A percentile compares a stretch with the other conserved stretches of the same genome.
These are phyloP conservation scores for Acanthosoma haemorrhoidale DNA, from an alignment of 2,888 invertebrate genomes.

Conservation along the genomic window DNA sequence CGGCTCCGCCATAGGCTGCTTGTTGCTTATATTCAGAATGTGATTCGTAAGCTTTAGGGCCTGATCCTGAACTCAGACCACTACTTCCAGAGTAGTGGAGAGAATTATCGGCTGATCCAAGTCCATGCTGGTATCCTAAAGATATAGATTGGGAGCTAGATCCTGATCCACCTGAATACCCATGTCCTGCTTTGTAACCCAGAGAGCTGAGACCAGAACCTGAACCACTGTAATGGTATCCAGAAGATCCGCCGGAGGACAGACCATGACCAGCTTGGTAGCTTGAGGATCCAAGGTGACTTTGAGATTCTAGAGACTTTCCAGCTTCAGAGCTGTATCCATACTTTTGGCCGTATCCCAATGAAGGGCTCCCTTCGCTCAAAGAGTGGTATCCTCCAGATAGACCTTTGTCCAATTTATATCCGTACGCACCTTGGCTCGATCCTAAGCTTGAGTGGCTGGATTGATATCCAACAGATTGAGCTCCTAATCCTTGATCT, in stretches of 20 bases:
- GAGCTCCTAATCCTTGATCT: background rate
- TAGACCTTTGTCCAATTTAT: background rate
- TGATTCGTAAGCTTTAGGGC: background rate
- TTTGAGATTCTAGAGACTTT: background rate
- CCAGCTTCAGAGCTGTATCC: background rate
- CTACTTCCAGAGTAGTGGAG: too few species aligned
- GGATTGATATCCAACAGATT: background rate
- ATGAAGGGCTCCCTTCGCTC: background rate
- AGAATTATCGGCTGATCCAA: too few species aligned
- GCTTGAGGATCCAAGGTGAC: background rate
- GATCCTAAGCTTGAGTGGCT: too few species aligned
- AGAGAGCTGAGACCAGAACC: background rate
- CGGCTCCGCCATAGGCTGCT: background rate
- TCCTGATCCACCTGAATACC: background rate
- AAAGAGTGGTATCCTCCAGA: background rate
- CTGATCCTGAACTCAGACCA: slow-evolving; percentile 6
- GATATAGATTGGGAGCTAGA: background rate
- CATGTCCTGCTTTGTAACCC: background rate
- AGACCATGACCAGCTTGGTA: background rate
- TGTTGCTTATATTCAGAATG: background rate
- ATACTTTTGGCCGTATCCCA: background rate
- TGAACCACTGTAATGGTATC: background rate
- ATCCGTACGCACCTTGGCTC: background rate
- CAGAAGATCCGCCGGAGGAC: background rate
- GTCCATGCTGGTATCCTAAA: background rate